A percentile compares a stretch with the other conserved stretches of the same genome.
Evolutionary conservation across 2,113 vertebrate species (phyloP).

Genomic region (Odocoileus hemionus): DNA sequence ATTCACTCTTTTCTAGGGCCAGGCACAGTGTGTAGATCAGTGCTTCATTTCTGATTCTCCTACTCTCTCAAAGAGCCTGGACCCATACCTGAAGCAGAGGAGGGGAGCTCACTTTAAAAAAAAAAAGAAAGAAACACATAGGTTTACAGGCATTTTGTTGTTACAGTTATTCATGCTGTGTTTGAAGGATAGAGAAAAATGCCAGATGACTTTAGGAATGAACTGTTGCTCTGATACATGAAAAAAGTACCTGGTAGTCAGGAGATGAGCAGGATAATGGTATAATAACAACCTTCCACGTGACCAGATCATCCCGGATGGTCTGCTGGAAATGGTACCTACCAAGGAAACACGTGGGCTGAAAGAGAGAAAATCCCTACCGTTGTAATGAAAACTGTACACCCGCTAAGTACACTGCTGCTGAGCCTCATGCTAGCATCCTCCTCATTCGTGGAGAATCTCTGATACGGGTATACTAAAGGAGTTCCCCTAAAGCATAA

Average conservation of each 20-base stretch:
- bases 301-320: neutral
- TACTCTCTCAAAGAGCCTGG: neutral
- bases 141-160: neutral
- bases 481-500: neutral
- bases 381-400: neutral
- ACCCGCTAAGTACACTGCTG: neutral
- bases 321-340: neutral
- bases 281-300: neutral
- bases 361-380: neutral
- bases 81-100: neutral
- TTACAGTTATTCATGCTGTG: neutral
- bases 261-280: neutral
- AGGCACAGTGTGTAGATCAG: neutral
- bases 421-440: accelerated
- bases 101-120: neutral
- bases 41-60: neutral
- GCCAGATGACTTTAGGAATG: neutral
- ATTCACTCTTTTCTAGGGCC: neutral
- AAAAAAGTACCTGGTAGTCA: neutral
- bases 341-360: neutral
- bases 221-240: neutral
- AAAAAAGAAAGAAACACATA: neutral
- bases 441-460: neutral
- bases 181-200: neutral
- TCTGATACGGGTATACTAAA: neutral